These are phyloP conservation scores for Drosophila chauvacae DNA, from an alignment of 1,140 invertebrate species.

Conservation along the genomic window DNA sequence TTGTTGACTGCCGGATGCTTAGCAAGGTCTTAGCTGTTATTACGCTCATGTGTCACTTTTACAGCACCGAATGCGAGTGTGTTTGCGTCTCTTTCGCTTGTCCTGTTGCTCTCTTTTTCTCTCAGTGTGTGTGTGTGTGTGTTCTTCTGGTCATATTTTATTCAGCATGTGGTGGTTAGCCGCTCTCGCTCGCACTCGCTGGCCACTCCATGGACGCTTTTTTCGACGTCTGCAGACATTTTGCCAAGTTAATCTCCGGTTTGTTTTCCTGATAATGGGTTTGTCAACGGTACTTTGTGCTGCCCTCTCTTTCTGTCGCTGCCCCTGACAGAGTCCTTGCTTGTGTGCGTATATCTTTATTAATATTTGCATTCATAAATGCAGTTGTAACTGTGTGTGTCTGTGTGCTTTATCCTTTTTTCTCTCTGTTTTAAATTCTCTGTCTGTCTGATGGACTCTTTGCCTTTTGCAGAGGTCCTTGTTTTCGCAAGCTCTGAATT, in stretches of 20 bases:
- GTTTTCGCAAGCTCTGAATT: conserved; percentile 29
- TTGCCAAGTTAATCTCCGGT: conserved; percentile 83
- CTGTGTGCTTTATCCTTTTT: conserved; percentile 18
- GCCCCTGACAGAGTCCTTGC: conserved; percentile 9
- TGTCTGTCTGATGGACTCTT: conserved; percentile 39
- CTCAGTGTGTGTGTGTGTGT: background rate
- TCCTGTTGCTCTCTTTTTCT: conserved; percentile 9
- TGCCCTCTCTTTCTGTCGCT: conserved; percentile 51
- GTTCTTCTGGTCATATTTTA: conserved; percentile 70
- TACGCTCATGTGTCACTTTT: conserved; percentile 81
- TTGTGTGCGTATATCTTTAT: conserved; percentile 43
- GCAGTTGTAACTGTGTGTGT: conserved; percentile 55
- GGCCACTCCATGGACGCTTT: conserved; percentile 21
- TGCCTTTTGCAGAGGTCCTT: conserved; percentile 16
- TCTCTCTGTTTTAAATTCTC: conserved; percentile 4
- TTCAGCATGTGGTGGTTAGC: conserved; percentile 65
- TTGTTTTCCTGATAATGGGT: conserved; percentile 83
- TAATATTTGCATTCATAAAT: conserved; percentile 51
- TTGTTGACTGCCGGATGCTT: conserved; percentile 82
- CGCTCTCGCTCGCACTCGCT: conserved; percentile 42
- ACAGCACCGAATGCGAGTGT: conserved; percentile 48
- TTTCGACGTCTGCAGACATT: conserved; percentile 78
- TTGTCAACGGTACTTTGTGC: conserved; percentile 78
- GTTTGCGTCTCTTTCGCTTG: conserved; percentile 2
- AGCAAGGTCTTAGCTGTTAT: conserved; percentile 81